Base-by-base conservation (phyloP, 2,797 vertebrate species). In the Kryptolebias ocellatus region DNA sequence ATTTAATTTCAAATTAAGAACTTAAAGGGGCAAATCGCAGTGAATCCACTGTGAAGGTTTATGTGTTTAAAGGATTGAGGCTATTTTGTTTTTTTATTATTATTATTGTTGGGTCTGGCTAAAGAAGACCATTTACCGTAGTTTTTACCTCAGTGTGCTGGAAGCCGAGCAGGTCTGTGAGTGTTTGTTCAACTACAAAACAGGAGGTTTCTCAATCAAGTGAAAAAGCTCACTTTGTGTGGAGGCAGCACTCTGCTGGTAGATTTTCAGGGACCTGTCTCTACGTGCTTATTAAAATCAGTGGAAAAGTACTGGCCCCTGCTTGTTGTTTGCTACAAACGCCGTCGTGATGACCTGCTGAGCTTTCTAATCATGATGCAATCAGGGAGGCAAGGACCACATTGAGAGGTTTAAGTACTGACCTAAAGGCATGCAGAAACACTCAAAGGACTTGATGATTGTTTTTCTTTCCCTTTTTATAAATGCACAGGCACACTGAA, bases 221-320 rank as follows among this genome's bases (percentile, higher is more conserved):
- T 50, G 54, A 39, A 64, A 69, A 55, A 57, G 47, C 54, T 37
- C 55, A 17, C 69, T 57, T 76, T 62, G 51, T 34, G 53, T 64
- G 64, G 72, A 75, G 56, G 51, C 57, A 61, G 28, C 59, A 2
- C n/a, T 28, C 50, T 45, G 34, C 34, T 61, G 63, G 74, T n/a
- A n/a, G n/a, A n/a, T 51, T 64, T 39, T 74, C 15, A 50, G 72
- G 29, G 44, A 28, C 34, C 39, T 0, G 52, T 60, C 45, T 46
- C 63, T 56, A 53, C 31, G 15, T 64, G 69, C 65, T 83, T 58
- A 69, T 78, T 82, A 74, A 74, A 89, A 86, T 80, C 79, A 81
- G 79, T 83, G 87, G 87, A 86, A 90, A 89, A 89, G 46, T 83
- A 87, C 85, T 72, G 63, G 37, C 52, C 60, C 72, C 62, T 63